Evolutionary conservation across 2,113 vertebrate genomes (phyloP).

Genomic region (Elachura formosa): DNA sequence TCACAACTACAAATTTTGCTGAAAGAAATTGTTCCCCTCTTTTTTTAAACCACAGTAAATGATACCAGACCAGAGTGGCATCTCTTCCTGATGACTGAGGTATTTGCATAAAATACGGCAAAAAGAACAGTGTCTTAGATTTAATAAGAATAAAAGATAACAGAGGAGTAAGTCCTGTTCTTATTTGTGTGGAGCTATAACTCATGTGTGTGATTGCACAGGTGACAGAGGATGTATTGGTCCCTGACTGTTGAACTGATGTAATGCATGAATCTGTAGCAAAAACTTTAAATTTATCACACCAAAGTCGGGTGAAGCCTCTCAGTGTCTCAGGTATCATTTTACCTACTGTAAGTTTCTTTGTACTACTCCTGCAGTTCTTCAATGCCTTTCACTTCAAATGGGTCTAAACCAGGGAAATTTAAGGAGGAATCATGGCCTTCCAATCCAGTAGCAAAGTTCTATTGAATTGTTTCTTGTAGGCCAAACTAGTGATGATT

Average conservation of each 20-base stretch:
- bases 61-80: fast-evolving
- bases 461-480: background rate
- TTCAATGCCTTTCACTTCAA: background rate
- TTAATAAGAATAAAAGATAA: background rate
- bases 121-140: background rate
- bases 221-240: background rate
- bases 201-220: background rate
- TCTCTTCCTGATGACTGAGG: background rate
- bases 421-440: background rate
- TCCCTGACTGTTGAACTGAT: background rate
- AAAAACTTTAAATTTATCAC: background rate
- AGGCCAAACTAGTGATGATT: background rate
- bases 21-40: background rate
- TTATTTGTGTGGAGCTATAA: background rate
- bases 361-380: background rate
- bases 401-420: background rate
- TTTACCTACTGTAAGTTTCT: background rate
- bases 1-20: background rate
- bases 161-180: background rate
- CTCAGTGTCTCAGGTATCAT: background rate
- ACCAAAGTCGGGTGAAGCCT: background rate
- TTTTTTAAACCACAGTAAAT: background rate
- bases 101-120: background rate
- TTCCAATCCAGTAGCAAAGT: background rate
- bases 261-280: background rate